Evolutionary conservation across 2,888 invertebrate genomes (phyloP), one percentile per base, ranked within the genome.

Genomic region (Tuta absoluta): DNA sequence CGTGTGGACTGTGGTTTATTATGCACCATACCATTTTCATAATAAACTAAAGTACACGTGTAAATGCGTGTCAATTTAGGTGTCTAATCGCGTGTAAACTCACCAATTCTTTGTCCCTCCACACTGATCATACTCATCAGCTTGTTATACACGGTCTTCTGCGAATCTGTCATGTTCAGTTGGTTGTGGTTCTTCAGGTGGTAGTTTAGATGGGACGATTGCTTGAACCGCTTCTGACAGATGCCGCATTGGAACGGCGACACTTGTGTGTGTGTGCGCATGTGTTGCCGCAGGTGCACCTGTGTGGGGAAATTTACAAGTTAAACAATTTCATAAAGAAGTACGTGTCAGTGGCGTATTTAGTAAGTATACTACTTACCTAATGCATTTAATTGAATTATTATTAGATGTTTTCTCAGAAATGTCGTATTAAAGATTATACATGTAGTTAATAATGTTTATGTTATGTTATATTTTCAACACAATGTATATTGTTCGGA

Each of bases 131-230:
- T 66, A 0, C 77, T 76, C 1, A 86, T 68, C 0, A 86, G 62
- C n/a, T 80, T 73, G 0, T 74, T 69, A 49, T 85, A 88, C 63
- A 82, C 84, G 0, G 64, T 63, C 56, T 74, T 73, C 65, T 90
- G 86, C 2, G 85, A 81, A 0, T 82, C 82, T 0, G 80, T 82
- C 82, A 87, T 76, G 0, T 75, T 74, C 0, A 77, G 73, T 0
- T 83, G 80, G 37, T 82, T 82, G 63, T 92, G 92, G 33, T 85
- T 84, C 58, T 84, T 84, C 0, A 92, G 67, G 62, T 92, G 92
- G 21, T 89, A 91, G 66, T 89, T 91, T 0, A 91, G 65, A 61
- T 92, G 91, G 45, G 86, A 87, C 71, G 85, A 84, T 63, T 92
- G 92, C 48, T 89, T 89, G 70, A 88, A 91, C 1, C 82, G 63